These are phyloP conservation scores for Larimichthys polyactis DNA, from an alignment of 2,113 vertebrate genomes.

Conservation along the genomic window DNA sequence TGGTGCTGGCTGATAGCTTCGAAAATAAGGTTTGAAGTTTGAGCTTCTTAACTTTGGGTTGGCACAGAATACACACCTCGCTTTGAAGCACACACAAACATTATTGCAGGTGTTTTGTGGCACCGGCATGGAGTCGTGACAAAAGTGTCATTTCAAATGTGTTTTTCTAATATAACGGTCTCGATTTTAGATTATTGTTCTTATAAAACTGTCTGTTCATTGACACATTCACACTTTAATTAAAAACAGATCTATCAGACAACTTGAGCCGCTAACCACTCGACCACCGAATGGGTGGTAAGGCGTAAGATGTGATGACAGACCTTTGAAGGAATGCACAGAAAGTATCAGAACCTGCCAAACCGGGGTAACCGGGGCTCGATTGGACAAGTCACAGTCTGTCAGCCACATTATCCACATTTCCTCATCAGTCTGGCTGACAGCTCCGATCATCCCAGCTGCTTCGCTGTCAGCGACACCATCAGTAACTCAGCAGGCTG, in stretches of 20 bases:
- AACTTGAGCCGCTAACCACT: not conserved
- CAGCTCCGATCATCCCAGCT: slow-evolving; percentile 44
- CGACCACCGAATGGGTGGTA: too few relatives aligned
- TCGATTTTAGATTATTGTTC: too few relatives aligned
- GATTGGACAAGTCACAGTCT: slow-evolving; percentile 17
- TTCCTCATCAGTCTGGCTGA: slow-evolving; percentile 33
- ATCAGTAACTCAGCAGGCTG: slow-evolving; percentile 63
- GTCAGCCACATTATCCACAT: slow-evolving; percentile 30
- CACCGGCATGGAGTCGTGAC: too few relatives aligned
- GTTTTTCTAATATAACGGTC: too few relatives aligned
- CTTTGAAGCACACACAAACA: not conserved
- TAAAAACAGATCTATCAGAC: too few relatives aligned
- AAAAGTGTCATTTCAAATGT: not conserved
- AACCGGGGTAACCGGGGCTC: not conserved
- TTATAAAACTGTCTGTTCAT: too few relatives aligned
- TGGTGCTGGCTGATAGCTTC: not conserved
- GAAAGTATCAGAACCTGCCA: not conserved
- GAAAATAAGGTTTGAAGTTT: not conserved
- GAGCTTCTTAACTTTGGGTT: not conserved
- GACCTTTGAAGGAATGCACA: not conserved
- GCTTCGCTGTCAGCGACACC: slow-evolving; percentile 45
- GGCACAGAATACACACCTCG: not conserved
- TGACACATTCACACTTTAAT: too few relatives aligned
- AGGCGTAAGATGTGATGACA: not conserved
- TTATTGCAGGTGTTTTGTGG: too few relatives aligned